Evolutionary conservation across 2,113 vertebrate species (phyloP), one percentile per base, ranked within the genome.

Genomic region (Cyanoliseus patagonus): DNA sequence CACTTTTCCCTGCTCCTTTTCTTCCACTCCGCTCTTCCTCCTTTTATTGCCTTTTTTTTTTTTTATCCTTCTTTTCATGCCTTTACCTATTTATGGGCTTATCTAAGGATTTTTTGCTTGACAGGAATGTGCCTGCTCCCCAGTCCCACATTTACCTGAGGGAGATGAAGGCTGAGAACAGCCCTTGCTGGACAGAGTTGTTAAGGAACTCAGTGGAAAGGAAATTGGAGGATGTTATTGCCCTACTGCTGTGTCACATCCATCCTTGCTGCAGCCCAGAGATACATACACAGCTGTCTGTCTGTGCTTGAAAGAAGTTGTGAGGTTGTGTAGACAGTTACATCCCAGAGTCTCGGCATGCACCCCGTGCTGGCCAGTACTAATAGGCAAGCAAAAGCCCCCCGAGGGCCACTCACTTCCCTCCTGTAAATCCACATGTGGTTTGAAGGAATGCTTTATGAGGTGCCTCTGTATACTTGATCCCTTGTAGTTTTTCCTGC

Each of bases 371-470:
- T 83, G 83, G 86, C 55, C 73, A 83, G 61, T 5, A 4, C 81
- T 96, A 94, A 96, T 52, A 96, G 89, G 92, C 91, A 64, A 94
- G 69, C 3, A 10, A 96, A 94, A 91, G 55, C 52, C 62, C 96
- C 96, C 74, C 0, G 25, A 95, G 89, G 96, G 94, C 94, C 83
- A 76, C 46, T 94, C 88, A 95, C 91, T 92, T 95, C 89, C 89
- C 77, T 94, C 94, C 88, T 78, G 91, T 96, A 97, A 96, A 96
- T 94, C 89, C 42, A 41, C 91, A 68, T 86, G 74, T 84, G 89
- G 80, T 95, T 95, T 92, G 94, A 96, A 90, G 77, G 73, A 86
- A 68, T 92, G 86, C 73, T 94, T 96, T 96, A 97, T 89, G 93
- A 97, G 95, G 92, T 97, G 95, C 51, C 86, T 94, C 88, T 86